These are phyloP conservation scores for Sylvilagus floridanus DNA, from an alignment of 2,797 vertebrate genomes.

Conservation along the genomic window DNA sequence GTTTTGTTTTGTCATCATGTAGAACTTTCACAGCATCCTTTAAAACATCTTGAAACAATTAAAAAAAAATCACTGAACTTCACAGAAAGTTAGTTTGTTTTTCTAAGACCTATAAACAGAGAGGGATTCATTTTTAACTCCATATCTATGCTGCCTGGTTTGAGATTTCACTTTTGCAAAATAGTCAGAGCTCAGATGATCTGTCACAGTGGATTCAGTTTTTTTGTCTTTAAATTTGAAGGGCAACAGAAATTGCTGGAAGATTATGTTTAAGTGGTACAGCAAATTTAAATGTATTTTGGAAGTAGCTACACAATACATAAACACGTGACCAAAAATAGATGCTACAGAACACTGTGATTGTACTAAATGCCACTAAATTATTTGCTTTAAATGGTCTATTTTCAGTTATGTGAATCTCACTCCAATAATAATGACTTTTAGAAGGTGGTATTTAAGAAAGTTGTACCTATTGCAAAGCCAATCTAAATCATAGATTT, in stretches of 20 bases:
- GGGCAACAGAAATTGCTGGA: conserved; percentile 40
- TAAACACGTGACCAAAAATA: conserved; percentile 38
- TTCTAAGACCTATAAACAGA: conserved; percentile 67
- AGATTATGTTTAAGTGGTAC: conserved; percentile 47
- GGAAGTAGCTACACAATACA: neutral
- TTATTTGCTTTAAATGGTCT: neutral
- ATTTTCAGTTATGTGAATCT: conserved; percentile 28
- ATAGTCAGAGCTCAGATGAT: conserved; percentile 56
- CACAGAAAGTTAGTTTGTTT: conserved; percentile 71
- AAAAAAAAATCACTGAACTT: conserved; percentile 68
- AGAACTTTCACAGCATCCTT: conserved; percentile 66
- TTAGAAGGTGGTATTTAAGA: conserved; percentile 1
- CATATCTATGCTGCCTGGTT: conserved; percentile 41
- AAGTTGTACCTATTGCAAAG: conserved; percentile 52
- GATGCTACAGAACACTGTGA: neutral
- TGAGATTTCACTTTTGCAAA: conserved; percentile 69
- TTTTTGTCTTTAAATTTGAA: conserved; percentile 36
- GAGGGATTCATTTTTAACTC: conserved; percentile 71
- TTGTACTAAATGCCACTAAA: conserved; percentile 1
- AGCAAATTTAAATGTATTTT: conserved; percentile 30
- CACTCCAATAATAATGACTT: neutral
- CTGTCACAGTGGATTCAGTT: neutral
- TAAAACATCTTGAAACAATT: conserved; percentile 79
- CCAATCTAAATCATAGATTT: conserved; percentile 38
- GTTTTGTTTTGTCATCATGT: conserved; percentile 64